phyloP scores from a whole-genome alignment of 2,888 invertebrate species.

The Catocala nupta region DNA sequence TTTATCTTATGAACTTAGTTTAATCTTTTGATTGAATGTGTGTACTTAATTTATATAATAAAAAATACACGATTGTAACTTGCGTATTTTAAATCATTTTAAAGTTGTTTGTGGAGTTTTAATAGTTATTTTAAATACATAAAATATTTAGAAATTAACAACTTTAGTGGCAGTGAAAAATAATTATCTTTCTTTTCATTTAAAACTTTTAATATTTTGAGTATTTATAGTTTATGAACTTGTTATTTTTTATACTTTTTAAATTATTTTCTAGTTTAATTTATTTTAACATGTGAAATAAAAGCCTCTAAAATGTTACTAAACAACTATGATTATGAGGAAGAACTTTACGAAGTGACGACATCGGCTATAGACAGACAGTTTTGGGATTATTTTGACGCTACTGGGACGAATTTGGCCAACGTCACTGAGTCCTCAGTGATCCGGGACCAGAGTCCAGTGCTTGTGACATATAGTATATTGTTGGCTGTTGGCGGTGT shows the following conservation, averaged over 20 bases:
- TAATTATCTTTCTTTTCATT: too few species aligned
- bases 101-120: too few species aligned
- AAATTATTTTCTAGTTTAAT: not conserved
- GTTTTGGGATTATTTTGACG: slow-evolving; percentile 79
- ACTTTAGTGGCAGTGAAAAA: too few species aligned
- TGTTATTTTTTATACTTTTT: not conserved
- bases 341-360: slow-evolving; percentile 32
- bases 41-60: not conserved
- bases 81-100: too few species aligned
- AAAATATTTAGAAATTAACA: too few species aligned
- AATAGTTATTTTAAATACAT: too few species aligned
- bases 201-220: too few species aligned
- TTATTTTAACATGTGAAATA: not conserved
- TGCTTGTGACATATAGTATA: slow-evolving; percentile 88
- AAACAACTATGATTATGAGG: slow-evolving; percentile 48
- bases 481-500: slow-evolving; percentile 89
- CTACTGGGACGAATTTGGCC: slow-evolving; percentile 42
- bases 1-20: not conserved
- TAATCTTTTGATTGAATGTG: not conserved
- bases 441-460: slow-evolving; percentile 67
- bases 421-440: slow-evolving; percentile 46
- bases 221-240: too few species aligned
- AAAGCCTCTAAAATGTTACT: slow-evolving; percentile 46
- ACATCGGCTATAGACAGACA: slow-evolving; percentile 62
- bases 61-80: not conserved